Evolutionary conservation across 1,140 invertebrate genomes (phyloP), one percentile per base, ranked within the genome.

Genomic region (Patella vulgata): DNA sequence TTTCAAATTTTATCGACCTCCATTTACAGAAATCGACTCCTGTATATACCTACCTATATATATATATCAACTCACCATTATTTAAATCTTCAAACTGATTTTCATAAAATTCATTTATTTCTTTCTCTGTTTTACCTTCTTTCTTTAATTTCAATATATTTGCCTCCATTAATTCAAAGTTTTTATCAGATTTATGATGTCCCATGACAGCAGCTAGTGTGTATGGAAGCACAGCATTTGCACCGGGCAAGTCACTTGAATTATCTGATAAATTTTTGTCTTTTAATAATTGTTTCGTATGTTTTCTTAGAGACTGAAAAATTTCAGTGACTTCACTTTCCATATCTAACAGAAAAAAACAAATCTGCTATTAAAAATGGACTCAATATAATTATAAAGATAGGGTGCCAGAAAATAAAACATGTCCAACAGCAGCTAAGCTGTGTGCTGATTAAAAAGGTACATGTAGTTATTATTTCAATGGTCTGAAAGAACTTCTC

Each of bases 291-390:
- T 74, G 58, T 59, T 66, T 71, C 23, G 71, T 51, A 30, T 72
- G 63, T 23, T 62, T 58, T 46, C 58, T 59, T 27, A 78, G 59
- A 31, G 75, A 67, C 43, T 75, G 56, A 39, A 65, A 60, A 12
- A 71, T 55, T 51, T 77, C 76, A 28, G 66, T 47, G 36, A 66
- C 65, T 40, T 80, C 75, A 40, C 68, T 69, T 42, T 74, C 71
- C 40, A 71, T 65, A 44, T 69, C 70, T 74, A 25, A 17, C 14
- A 36, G n/a, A n/a, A n/a, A n/a, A n/a, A n/a, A n/a, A n/a, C n/a
- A n/a, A n/a, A n/a, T n/a, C n/a, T n/a, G n/a, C n/a, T n/a, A n/a
- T n/a, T n/a, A n/a, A n/a, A n/a, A n/a, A n/a, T n/a, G n/a, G n/a
- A n/a, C n/a, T n/a, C n/a, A n/a, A 62, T 30, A n/a, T 25, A 51